phyloP scores from a whole-genome alignment of 2,888 invertebrate species.

The Conchocele bisecta region DNA sequence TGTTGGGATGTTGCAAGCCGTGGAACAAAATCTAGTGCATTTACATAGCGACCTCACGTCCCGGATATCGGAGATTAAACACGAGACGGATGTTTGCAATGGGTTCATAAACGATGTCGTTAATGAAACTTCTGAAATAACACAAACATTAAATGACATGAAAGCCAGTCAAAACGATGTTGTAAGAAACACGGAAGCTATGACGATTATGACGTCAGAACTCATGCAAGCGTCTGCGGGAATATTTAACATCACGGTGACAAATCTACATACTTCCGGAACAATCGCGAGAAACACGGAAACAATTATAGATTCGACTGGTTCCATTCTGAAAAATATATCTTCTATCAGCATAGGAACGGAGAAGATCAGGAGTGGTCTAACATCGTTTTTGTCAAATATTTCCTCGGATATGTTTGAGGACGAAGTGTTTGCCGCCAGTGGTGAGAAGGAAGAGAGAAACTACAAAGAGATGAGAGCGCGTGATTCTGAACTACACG shows the following conservation, averaged over 20 bases:
- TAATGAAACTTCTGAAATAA: constrained; percentile 39
- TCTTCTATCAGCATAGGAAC: constrained; percentile 22
- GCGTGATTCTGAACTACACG: constrained; percentile 12
- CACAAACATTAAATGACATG: constrained; percentile 10
- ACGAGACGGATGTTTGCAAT: constrained; percentile 32
- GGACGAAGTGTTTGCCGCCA: not conserved
- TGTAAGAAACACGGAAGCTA: constrained; percentile 28
- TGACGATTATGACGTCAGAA: constrained; percentile 21
- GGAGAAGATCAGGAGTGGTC: constrained; percentile 30
- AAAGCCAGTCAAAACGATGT: constrained; percentile 17
- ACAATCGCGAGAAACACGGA: not conserved
- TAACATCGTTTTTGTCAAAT: constrained; percentile 19
- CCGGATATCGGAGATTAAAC: constrained; percentile 31
- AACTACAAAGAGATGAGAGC: constrained; percentile 25
- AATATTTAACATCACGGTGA: constrained; percentile 4
- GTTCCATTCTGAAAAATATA: constrained; percentile 16
- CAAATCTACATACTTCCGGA: not conserved
- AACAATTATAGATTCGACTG: constrained; percentile 2
- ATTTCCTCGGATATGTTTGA: constrained; percentile 15
- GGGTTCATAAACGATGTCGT: constrained; percentile 18
- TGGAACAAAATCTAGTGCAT: constrained; percentile 63
- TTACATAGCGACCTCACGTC: constrained; percentile 45
- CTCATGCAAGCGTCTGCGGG: constrained; percentile 1
- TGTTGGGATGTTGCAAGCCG: constrained; percentile 64
- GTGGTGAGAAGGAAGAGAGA: constrained; percentile 13